These are phyloP conservation scores for Oligia fasciuncula DNA, from an alignment of 2,888 invertebrate species.

Conservation along the genomic window DNA sequence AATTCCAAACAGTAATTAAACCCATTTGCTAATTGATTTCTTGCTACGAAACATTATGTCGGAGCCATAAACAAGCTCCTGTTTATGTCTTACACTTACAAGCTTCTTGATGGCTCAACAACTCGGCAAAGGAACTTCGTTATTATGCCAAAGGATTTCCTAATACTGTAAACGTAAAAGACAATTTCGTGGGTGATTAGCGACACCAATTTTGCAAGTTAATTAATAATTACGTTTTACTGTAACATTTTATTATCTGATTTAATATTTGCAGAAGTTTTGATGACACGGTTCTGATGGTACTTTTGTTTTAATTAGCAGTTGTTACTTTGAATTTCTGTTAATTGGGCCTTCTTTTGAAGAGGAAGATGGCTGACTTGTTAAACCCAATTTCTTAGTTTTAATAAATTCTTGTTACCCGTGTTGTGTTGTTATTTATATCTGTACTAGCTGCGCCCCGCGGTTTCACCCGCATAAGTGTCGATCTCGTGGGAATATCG, in stretches of 20 bases:
- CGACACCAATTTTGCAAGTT: constrained; percentile 11
- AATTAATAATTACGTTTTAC: constrained; percentile 13
- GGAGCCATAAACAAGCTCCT: constrained; percentile 15
- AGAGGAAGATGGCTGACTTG: no score
- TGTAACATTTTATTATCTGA: constrained; percentile 12
- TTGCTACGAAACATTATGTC: background rate
- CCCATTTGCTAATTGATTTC: background rate
- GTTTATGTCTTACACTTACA: constrained; percentile 21
- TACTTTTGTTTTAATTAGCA: constrained; percentile 16
- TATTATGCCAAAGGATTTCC: constrained; percentile 36
- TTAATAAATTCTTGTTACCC: background rate
- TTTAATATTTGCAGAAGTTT: constrained; percentile 20
- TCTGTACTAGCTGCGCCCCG: no score
- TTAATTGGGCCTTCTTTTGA: constrained; percentile 2
- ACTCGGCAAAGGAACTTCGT: constrained; percentile 32
- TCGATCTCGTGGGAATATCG: no score
- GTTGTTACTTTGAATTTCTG: background rate
- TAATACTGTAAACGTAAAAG: background rate
- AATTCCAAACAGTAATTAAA: constrained; percentile 2
- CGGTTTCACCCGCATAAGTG: no score
- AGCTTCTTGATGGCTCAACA: constrained; percentile 32
- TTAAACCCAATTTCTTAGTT: background rate
- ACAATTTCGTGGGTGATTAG: constrained; percentile 19
- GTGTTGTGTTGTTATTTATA: background rate
- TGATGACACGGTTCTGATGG: background rate